Evolutionary conservation across 1,140 invertebrate genomes (phyloP), one percentile per base, ranked within the genome.

Genomic region (Atta texana): DNA sequence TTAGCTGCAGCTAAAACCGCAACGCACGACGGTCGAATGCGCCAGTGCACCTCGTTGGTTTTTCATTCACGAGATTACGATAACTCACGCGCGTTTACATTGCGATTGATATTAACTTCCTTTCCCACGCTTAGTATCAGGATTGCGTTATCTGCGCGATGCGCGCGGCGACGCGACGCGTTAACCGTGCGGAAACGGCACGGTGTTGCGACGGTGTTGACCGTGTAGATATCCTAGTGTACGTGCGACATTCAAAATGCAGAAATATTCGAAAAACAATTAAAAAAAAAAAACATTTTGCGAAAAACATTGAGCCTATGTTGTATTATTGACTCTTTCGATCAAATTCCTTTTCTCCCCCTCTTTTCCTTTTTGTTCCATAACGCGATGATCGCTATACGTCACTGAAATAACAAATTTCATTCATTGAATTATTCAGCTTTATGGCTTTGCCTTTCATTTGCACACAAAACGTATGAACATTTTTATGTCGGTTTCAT

Each of bases 61-160:
- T 63, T 39, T 61, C 69, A 57, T 71, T 51, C 69, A 63, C 7
- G 12, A 81, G 77, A 89, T 90, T 89, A 69, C 66, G 34, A 55
- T 84, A 87, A 78, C 51, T 64, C 49, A 31, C 85, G 57, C 72
- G 31, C n/a, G 66, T 90, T 89, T 86, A 39, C 89, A 78, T 34
- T 72, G 85, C 61, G 6, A 63, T 84, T 90, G 93, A 94, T 94
- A 94, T 74, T 69, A 81, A 92, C 92, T 94, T 95, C 94, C 94
- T 93, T 95, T 95, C 94, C 88, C 94, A 95, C 94, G 93, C 93
- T 93, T 75, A 87, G 89, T 95, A 95, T 94, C 94, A 89, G 88
- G 88, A 71, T 82, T 71, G 88, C 86, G 91, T 92, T 94, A 94
- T 89, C 89, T 92, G 91, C 85, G 92, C 31, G 72, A 80, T 80